These are phyloP conservation scores for Drosophila phalerata DNA, from an alignment of 2,888 invertebrate species.

Conservation along the genomic window DNA sequence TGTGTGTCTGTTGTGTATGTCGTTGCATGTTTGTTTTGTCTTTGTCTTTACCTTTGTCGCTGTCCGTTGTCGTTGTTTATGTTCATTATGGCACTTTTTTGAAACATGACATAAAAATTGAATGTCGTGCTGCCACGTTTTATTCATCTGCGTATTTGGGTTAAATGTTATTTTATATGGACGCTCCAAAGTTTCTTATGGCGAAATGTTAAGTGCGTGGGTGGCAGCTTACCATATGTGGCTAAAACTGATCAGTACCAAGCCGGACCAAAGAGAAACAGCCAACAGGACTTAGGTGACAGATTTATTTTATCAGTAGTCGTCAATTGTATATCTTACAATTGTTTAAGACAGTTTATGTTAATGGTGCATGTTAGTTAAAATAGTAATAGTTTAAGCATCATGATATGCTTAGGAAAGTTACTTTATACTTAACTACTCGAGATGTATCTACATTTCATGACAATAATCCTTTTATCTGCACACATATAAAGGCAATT, in stretches of 20 bases:
- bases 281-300: background rate
- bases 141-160: slow-evolving; percentile 69
- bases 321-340: background rate
- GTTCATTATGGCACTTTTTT: slow-evolving; percentile 57
- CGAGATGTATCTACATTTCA: background rate
- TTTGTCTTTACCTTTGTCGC: slow-evolving; percentile 22
- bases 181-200: slow-evolving; percentile 45
- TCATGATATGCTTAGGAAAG: background rate
- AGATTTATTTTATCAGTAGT: background rate
- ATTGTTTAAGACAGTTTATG: background rate
- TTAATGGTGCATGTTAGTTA: background rate
- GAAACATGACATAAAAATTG: slow-evolving; percentile 58
- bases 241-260: slow-evolving; percentile 1
- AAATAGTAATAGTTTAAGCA: background rate
- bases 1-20: slow-evolving; percentile 23
- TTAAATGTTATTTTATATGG: slow-evolving; percentile 68
- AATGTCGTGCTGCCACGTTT: slow-evolving; percentile 74
- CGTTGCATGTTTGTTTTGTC: slow-evolving; percentile 29
- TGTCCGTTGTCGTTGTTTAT: slow-evolving; percentile 22
- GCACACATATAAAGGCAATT: slow-evolving; percentile 1
- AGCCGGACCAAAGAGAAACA: background rate
- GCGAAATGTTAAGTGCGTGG: slow-evolving; percentile 41
- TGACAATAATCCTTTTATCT: background rate
- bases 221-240: slow-evolving; percentile 37
- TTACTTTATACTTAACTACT: too few relatives aligned